These are phyloP conservation scores for Lacanobia wlatinum DNA, from an alignment of 2,888 invertebrate genomes.

Conservation along the genomic window DNA sequence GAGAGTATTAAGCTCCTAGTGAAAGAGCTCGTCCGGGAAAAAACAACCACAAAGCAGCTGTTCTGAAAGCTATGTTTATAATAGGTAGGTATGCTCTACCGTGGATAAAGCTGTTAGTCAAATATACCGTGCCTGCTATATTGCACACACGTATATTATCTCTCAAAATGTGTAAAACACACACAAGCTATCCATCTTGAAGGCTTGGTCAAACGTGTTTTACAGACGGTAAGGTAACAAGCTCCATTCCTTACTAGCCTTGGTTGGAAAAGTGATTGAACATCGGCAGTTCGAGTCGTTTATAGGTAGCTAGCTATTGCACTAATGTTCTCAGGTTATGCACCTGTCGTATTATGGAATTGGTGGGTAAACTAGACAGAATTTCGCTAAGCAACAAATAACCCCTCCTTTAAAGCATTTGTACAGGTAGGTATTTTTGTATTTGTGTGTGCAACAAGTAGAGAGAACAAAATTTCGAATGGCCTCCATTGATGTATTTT, in stretches of 20 bases:
- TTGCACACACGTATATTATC: not conserved
- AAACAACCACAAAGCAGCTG: not conserved
- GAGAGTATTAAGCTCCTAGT: not conserved
- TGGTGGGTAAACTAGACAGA: too few species aligned
- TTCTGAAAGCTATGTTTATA: not conserved
- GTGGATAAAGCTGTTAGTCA: not conserved
- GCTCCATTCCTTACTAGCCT: constrained; percentile 24
- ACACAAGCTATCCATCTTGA: not conserved
- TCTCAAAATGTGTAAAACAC: constrained; percentile 5
- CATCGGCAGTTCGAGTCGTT: constrained; percentile 5
- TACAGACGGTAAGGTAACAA: constrained; percentile 20
- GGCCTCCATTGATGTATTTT: not conserved
- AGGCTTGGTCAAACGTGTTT: constrained; percentile 19
- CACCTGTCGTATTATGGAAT: not conserved
- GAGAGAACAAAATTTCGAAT: not conserved
- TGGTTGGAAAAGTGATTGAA: constrained; percentile 42
- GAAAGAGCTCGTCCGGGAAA: not conserved
- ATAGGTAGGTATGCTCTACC: not conserved
- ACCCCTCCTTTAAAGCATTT: too few species aligned
- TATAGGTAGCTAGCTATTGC: constrained; percentile 1
- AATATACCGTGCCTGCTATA: not conserved
- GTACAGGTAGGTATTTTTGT: too few species aligned
- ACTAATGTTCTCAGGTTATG: not conserved
- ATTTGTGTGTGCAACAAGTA: too few species aligned
- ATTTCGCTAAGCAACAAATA: too few species aligned